phyloP scores from a whole-genome alignment of 2,888 invertebrate genomes.

The Leistus spinibarbis region DNA sequence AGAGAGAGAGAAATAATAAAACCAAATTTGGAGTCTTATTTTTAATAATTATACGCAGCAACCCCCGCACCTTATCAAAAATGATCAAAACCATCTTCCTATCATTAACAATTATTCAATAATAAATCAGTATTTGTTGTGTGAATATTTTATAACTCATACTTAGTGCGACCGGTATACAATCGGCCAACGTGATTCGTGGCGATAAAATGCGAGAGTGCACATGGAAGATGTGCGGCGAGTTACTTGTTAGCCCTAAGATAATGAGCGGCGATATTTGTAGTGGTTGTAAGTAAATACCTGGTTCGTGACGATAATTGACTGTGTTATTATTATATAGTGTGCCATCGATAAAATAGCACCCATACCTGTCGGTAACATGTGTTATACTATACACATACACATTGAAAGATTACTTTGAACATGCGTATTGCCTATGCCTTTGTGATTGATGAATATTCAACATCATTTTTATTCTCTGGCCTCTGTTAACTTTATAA shows the following conservation, averaged over 20 bases:
- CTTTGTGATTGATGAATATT: neutral
- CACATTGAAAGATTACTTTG: neutral
- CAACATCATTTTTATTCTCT: too few relatives aligned
- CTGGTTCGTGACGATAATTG: slow-evolving; percentile 52
- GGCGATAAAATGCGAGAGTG: neutral
- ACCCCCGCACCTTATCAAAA: neutral
- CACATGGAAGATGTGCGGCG: neutral
- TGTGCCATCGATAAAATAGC: slow-evolving; percentile 51
- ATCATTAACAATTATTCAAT: slow-evolving; percentile 53
- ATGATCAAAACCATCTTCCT: slow-evolving; percentile 39
- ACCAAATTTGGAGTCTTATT: neutral
- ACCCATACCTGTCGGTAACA: slow-evolving; percentile 28
- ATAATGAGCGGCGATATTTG: slow-evolving; percentile 50
- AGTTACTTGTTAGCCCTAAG: slow-evolving; percentile 42
- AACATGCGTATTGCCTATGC: neutral
- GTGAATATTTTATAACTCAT: slow-evolving; percentile 51
- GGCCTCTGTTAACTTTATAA: too few relatives aligned
- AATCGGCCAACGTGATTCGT: neutral
- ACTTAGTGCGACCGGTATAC: slow-evolving; percentile 40
- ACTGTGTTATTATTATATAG: slow-evolving; percentile 47
- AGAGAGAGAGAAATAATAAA: neutral
- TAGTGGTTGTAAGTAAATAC: slow-evolving; percentile 50
- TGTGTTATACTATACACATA: neutral
- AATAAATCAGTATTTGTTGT: slow-evolving; percentile 55
- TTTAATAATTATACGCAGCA: neutral